Conservation (phyloP, 2,888 invertebrate genomes). For the Cordylochernes scorpioides region DNA sequence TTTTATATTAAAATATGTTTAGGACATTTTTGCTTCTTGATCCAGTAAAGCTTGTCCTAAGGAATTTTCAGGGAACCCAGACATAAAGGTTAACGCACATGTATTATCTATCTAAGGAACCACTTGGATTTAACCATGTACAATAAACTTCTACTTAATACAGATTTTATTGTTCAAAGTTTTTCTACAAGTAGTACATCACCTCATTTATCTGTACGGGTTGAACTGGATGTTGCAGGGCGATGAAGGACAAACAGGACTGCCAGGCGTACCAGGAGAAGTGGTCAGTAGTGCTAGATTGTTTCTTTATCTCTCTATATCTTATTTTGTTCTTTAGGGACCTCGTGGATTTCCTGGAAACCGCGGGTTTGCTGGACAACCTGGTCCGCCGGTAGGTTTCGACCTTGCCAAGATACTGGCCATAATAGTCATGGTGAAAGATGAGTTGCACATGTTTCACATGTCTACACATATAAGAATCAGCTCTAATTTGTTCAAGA, state of each 20-base stretch:
- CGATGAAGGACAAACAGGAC: constrained; percentile 47
- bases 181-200: neutral
- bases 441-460: too few relatives aligned
- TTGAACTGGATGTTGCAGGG: constrained; percentile 25
- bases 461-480: too few relatives aligned
- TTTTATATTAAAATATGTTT: too few relatives aligned
- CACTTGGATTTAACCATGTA: too few relatives aligned
- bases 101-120: too few relatives aligned
- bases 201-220: neutral
- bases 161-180: neutral
- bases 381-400: constrained; percentile 35
- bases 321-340: constrained; percentile 13
- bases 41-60: too few relatives aligned
- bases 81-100: too few relatives aligned
- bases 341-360: constrained; percentile 43
- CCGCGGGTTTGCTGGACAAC: constrained; percentile 48
- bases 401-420: too few relatives aligned
- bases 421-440: too few relatives aligned
- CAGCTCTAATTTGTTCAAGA: too few relatives aligned
- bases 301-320: constrained; percentile 1
- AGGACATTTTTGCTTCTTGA: too few relatives aligned
- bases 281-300: constrained; percentile 26
- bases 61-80: too few relatives aligned
- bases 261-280: constrained; percentile 47
- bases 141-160: neutral